phyloP scores from a whole-genome alignment of 2,113 vertebrate genomes.

The Amphiprion ocellaris region DNA sequence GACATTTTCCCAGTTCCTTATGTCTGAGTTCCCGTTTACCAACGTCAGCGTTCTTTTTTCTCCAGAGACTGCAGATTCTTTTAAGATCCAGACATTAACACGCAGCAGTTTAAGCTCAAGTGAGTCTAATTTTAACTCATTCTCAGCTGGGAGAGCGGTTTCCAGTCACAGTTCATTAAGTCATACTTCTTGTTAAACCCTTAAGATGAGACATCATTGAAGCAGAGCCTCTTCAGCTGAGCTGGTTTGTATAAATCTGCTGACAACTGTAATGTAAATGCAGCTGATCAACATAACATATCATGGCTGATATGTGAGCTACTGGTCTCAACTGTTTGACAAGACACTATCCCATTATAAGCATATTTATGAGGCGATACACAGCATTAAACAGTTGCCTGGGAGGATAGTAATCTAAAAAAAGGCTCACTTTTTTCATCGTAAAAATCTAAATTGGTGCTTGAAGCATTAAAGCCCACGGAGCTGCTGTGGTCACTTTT shows the following conservation, averaged over 20 bases:
- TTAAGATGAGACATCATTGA: conserved; percentile 2
- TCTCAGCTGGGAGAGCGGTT: conserved; percentile 8
- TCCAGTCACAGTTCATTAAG: conserved; percentile 25
- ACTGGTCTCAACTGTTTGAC: neutral
- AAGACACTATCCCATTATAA: neutral
- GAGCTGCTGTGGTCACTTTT: too few species aligned
- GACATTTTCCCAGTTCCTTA: neutral
- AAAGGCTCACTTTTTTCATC: too few species aligned
- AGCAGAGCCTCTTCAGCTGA: conserved; percentile 20
- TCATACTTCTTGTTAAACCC: conserved; percentile 15
- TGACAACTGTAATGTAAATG: neutral
- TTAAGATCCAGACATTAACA: conserved; percentile 9
- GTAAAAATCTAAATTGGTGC: neutral
- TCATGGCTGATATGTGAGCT: neutral
- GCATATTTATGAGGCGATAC: too few species aligned
- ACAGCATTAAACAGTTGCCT: neutral
- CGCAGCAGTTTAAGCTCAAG: conserved; percentile 10
- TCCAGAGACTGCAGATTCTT: conserved; percentile 14
- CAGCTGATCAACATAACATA: neutral
- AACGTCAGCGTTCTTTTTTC: conserved; percentile 9
- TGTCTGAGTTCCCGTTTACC: neutral
- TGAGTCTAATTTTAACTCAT: conserved; percentile 28
- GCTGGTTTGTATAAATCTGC: conserved; percentile 8
- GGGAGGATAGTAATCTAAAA: too few species aligned
- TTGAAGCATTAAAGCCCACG: neutral